Evolutionary conservation across 2,797 vertebrate species (phyloP).

Genomic region (Chiroxiphia lanceolata): DNA sequence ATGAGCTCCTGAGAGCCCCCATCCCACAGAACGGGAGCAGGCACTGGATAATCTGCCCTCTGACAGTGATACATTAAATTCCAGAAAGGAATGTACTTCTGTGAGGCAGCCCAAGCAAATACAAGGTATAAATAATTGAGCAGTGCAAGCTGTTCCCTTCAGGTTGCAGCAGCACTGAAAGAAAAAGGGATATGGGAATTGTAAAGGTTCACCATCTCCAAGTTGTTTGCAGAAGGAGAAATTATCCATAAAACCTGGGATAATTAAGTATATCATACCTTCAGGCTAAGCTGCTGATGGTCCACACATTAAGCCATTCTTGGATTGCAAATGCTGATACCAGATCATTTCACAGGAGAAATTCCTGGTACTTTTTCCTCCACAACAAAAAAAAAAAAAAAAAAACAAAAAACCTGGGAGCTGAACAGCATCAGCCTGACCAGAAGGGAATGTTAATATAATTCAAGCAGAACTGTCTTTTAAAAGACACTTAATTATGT

Average conservation of each 20-base stretch:
- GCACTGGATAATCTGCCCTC: not conserved
- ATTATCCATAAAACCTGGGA: not conserved
- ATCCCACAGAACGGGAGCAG: not conserved
- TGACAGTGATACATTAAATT: not conserved
- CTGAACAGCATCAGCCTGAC: not conserved
- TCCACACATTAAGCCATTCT: not conserved
- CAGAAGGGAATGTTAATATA: not conserved
- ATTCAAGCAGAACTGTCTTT: not conserved
- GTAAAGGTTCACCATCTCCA: not conserved
- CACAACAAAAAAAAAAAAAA: not conserved
- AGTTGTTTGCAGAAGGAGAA: rapidly evolving
- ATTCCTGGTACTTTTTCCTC: not conserved
- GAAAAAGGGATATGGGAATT: not conserved
- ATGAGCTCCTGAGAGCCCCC: not conserved
- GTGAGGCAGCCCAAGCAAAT: not conserved
- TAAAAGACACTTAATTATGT: not conserved
- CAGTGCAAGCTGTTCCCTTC: not conserved
- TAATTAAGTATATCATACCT: not conserved
- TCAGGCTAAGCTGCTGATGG: not conserved
- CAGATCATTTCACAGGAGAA: not conserved
- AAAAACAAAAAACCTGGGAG: not conserved
- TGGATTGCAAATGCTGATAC: rapidly evolving
- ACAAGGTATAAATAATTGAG: not conserved
- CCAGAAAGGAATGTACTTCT: not conserved
- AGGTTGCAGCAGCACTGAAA: not conserved